Evolutionary conservation across 1,140 invertebrate genomes (phyloP), one percentile per base, ranked within the genome.

Genomic region (Hermatobates lingyangjiaoensis): DNA sequence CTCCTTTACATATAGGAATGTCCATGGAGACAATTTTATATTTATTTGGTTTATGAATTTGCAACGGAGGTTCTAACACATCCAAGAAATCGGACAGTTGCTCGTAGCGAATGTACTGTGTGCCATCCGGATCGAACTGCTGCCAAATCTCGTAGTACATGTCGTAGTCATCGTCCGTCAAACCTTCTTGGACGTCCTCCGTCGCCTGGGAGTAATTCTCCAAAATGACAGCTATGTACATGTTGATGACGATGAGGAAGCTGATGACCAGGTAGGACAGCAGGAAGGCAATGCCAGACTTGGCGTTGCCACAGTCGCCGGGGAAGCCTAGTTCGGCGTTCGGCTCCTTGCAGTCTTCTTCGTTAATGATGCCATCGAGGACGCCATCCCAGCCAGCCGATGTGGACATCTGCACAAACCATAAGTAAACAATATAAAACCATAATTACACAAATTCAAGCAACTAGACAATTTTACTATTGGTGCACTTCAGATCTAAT

Each of bases 91-190:
- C 90, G 0, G 88, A 90, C 45, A 98, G 69, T 65, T 90, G 81
- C 59, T 90, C 81, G 69, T 95, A 92, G 45, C 81, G 76, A 60
- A 98, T 95, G 69, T 94, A 98, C 67, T 96, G 89, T 3, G 91
- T 94, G 45, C 93, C 93, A 62, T 96, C 87, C 0, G 93, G 92
- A 70, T 98, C 94, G 68, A 91, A 98, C 61, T 91, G 83, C 65
- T 96, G 91, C 94, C 94, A 98, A 58, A 96, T 94, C 70, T 97
- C 93, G 66, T 98, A 98, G 70, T 95, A 98, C 90, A 97, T 95
- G 65, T 98, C 94, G 71, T 97, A 97, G 66, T 98, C 93, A 68
- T 98, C 93, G 64, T 95, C 91, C 27, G 93, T 97, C 40, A 97
- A 74, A 61, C 93, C 92, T 68, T 97, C 92, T 65, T 97, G 92